Evolutionary conservation across 1,140 invertebrate genomes (phyloP).

Genomic region (Aphis craccivora): DNA sequence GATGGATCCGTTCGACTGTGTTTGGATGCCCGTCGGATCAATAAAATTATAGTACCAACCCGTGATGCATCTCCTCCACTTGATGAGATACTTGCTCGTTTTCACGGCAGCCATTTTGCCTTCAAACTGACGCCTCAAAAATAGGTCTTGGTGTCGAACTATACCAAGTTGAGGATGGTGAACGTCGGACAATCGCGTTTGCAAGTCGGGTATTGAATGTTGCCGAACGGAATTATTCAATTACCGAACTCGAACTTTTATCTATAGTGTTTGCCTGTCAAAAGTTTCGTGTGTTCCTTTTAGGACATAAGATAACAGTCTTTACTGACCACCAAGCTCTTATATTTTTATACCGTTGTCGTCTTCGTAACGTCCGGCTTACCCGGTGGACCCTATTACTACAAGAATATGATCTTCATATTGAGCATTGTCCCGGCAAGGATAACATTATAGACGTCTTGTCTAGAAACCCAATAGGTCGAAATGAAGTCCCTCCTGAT

Average conservation of each 20-base stretch:
- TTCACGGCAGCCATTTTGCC: neutral
- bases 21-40: conserved; percentile 14
- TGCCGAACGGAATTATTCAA: conserved; percentile 21
- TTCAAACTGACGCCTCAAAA: conserved; percentile 77
- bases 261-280: neutral
- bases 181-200: conserved; percentile 17
- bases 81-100: neutral
- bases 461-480: neutral
- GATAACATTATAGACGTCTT: neutral
- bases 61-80: neutral
- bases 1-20: neutral
- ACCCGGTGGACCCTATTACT: neutral
- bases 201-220: neutral
- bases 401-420: conserved; percentile 35
- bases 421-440: neutral
- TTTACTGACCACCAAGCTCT: conserved; percentile 43
- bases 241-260: conserved; percentile 39
- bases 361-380: neutral
- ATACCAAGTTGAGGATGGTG: conserved; percentile 66
- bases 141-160: conserved; percentile 80
- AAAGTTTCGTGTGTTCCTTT: conserved; percentile 24
- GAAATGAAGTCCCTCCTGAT: neutral
- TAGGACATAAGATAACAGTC: neutral
- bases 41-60: neutral
- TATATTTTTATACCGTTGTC: conserved; percentile 30